phyloP scores from a whole-genome alignment of 2,797 vertebrate species.

The Tympanoctomys barrerae region DNA sequence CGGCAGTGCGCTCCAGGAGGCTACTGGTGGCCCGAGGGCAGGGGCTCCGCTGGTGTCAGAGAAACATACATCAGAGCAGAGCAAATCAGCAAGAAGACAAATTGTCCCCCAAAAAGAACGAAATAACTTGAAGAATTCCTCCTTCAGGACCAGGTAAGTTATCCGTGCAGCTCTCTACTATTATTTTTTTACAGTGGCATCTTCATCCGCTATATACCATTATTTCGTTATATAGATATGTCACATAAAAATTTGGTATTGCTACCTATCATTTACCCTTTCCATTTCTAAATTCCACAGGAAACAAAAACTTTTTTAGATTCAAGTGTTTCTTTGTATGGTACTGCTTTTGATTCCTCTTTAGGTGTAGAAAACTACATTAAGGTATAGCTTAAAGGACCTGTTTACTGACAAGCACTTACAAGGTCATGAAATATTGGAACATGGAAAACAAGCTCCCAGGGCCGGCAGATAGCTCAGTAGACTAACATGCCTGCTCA shows the following conservation, averaged over 20 bases:
- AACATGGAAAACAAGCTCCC: not conserved
- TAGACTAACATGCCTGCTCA: no score
- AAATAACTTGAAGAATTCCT: not conserved
- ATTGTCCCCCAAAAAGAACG: not conserved
- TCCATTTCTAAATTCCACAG: not conserved
- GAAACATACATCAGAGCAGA: slow-evolving; percentile 36
- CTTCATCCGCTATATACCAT: not conserved
- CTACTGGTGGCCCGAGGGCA: not conserved
- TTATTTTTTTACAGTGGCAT: not conserved
- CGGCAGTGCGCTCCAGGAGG: not conserved
- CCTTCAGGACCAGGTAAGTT: not conserved
- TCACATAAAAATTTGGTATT: not conserved
- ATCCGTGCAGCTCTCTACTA: not conserved
- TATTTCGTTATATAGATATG: not conserved
- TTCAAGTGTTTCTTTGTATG: not conserved
- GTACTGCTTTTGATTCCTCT: not conserved
- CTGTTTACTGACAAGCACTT: not conserved
- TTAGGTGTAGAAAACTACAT: not conserved
- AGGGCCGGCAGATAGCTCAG: no score
- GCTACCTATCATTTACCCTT: not conserved
- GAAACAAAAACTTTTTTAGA: not conserved
- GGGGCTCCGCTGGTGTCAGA: not conserved
- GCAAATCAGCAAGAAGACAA: not conserved
- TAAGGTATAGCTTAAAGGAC: not conserved
- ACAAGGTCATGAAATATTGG: not conserved